Evolutionary conservation across 2,113 vertebrate species (phyloP).

Genomic region (Oenanthe melanoleuca): DNA sequence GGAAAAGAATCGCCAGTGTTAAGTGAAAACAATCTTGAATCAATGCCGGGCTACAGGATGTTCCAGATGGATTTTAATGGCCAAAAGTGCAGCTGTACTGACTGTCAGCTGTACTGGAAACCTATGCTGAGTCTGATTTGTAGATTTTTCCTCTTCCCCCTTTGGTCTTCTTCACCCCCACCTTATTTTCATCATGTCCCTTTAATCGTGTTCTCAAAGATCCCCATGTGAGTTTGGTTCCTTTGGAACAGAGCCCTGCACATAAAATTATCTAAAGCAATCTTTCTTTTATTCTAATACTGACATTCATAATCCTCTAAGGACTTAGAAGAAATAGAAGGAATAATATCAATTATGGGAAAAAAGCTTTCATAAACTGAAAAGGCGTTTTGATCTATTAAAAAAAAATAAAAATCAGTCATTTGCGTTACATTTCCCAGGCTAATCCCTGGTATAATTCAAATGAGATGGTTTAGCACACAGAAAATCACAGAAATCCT

Average conservation of each 20-base stretch:
- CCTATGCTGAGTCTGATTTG: neutral
- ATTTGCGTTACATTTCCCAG: slow-evolving; percentile 40
- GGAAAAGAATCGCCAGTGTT: neutral
- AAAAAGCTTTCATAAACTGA: slow-evolving; percentile 56
- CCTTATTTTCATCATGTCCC: slow-evolving; percentile 33
- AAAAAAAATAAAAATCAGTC: neutral
- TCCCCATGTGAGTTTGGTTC: slow-evolving; percentile 49
- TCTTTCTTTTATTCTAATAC: slow-evolving; percentile 58
- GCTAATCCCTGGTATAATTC: slow-evolving; percentile 40
- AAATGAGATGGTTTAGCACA: slow-evolving; percentile 34
- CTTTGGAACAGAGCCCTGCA: slow-evolving; percentile 47
- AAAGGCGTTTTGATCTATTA: slow-evolving; percentile 49
- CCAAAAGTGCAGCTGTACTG: neutral
- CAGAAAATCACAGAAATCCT: slow-evolving; percentile 36
- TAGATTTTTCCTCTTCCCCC: neutral
- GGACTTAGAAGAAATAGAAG: slow-evolving; percentile 46
- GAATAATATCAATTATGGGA: slow-evolving; percentile 67
- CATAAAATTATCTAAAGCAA: slow-evolving; percentile 59
- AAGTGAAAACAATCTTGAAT: neutral
- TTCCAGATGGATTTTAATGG: neutral
- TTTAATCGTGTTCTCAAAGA: slow-evolving; percentile 33
- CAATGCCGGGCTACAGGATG: neutral
- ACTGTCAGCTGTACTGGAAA: neutral
- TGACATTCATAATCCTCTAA: slow-evolving; percentile 60
- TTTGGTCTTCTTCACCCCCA: neutral